Evolutionary conservation across 2,113 vertebrate species (phyloP).

Genomic region (Myrmecophaga tridactyla): DNA sequence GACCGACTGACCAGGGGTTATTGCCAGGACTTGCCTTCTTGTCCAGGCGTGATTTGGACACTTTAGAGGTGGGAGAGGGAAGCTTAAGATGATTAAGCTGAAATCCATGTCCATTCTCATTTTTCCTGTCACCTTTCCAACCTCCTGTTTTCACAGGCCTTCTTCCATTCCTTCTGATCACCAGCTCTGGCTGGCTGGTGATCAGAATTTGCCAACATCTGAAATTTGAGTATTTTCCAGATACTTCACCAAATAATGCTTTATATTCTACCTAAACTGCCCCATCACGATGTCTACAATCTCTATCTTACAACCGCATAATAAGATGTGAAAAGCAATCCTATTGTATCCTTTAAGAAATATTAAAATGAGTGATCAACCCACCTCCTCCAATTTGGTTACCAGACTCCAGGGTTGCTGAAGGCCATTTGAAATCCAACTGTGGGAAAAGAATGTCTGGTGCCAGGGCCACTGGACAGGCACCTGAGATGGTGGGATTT

Average conservation of each 20-base stretch:
- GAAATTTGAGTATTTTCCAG: not conserved
- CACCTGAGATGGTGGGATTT: not conserved
- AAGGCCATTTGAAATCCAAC: not conserved
- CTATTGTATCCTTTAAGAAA: not conserved
- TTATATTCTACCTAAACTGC: not conserved
- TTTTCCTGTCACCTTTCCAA: not conserved
- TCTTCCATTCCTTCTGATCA: not conserved
- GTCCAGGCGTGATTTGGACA: not conserved
- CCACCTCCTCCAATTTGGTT: not conserved
- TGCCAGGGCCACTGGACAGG: not conserved
- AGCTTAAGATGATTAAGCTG: not conserved
- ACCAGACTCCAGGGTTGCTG: not conserved
- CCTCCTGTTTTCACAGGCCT: not conserved
- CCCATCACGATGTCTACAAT: not conserved
- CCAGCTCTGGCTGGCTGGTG: not conserved
- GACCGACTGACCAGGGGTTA: too few relatives aligned
- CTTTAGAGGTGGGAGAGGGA: not conserved
- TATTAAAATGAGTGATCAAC: not conserved
- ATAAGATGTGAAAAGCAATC: not conserved
- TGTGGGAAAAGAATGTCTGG: not conserved
- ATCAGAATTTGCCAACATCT: not conserved
- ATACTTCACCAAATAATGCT: not conserved
- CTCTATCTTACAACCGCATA: not conserved
- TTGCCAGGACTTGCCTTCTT: not conserved
- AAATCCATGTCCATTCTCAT: not conserved